Conservation (phyloP, 2,888 invertebrate genomes). For the Abscondita cerata region DNA sequence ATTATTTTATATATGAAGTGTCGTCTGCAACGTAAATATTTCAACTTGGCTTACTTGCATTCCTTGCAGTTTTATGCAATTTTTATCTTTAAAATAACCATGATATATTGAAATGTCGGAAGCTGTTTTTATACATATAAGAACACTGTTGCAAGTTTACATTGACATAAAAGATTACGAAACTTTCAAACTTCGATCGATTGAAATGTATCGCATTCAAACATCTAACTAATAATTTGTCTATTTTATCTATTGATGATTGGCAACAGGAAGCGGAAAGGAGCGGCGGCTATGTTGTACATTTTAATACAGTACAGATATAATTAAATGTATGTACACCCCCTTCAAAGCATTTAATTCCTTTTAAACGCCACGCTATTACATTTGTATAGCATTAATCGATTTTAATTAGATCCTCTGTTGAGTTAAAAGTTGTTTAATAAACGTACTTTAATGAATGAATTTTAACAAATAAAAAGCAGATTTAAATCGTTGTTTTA, state of each 20-base stretch:
- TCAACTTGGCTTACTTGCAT: background rate
- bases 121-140: too few species aligned
- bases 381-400: conserved; percentile 29
- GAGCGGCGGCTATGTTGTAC: conserved; percentile 37
- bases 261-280: conserved; percentile 40
- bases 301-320: conserved; percentile 29
- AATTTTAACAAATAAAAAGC: conserved; percentile 33
- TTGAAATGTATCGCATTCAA: too few species aligned
- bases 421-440: conserved; percentile 34
- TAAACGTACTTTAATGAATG: conserved; percentile 32
- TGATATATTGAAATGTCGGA: too few species aligned
- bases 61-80: too few species aligned
- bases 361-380: conserved; percentile 32
- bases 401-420: conserved; percentile 34
- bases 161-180: too few species aligned
- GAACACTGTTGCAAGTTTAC: too few species aligned
- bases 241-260: conserved; percentile 34
- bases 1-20: conserved; percentile 8
- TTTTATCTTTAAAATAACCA: too few species aligned
- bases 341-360: conserved; percentile 34
- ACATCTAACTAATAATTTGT: too few species aligned
- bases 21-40: conserved; percentile 1
- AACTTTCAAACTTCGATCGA: too few species aligned
- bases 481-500: conserved; percentile 24
- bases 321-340: conserved; percentile 34